Conservation (phyloP, 2,797 vertebrate species). For the Tapera naevia region DNA sequence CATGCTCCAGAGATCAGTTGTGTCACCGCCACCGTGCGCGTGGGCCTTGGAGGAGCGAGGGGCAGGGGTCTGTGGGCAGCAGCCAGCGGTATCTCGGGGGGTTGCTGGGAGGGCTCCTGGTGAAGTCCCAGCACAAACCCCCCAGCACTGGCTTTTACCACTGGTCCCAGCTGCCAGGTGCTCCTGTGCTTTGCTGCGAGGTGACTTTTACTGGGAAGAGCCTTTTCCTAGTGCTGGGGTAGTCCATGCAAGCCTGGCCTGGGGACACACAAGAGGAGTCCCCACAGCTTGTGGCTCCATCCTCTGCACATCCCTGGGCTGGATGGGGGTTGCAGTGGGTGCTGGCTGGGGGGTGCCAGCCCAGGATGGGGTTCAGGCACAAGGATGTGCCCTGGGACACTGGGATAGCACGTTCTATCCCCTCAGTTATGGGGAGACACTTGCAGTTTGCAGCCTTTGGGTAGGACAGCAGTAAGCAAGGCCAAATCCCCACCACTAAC, state of each 20-base stretch:
- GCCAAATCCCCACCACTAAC: not conserved
- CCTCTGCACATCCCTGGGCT: too few relatives aligned
- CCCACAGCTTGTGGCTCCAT: too few relatives aligned
- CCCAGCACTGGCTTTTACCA: too few relatives aligned
- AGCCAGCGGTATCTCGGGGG: not conserved
- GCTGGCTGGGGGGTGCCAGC: too few relatives aligned
- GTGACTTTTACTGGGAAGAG: not conserved
- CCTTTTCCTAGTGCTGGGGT: not conserved
- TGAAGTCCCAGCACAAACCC: rapidly evolving
- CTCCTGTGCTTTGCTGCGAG: not conserved
- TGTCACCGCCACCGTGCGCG: rapidly evolving
- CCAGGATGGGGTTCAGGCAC: too few relatives aligned
- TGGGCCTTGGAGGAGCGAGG: not conserved
- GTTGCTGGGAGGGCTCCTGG: not conserved
- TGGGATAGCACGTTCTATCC: not conserved
- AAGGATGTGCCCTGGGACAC: not conserved
- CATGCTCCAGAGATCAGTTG: not conserved
- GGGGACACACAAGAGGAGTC: too few relatives aligned
- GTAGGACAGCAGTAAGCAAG: not conserved
- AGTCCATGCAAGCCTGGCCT: too few relatives aligned
- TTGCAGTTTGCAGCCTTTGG: not conserved
- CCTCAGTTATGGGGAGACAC: rapidly evolving
- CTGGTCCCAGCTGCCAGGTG: rapidly evolving
- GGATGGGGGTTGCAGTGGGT: too few relatives aligned
- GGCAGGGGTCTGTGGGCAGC: not conserved